Evolutionary conservation across 2,797 vertebrate genomes (phyloP), one percentile per base, ranked within the genome.

Genomic region (Melanogrammus aeglefinus): DNA sequence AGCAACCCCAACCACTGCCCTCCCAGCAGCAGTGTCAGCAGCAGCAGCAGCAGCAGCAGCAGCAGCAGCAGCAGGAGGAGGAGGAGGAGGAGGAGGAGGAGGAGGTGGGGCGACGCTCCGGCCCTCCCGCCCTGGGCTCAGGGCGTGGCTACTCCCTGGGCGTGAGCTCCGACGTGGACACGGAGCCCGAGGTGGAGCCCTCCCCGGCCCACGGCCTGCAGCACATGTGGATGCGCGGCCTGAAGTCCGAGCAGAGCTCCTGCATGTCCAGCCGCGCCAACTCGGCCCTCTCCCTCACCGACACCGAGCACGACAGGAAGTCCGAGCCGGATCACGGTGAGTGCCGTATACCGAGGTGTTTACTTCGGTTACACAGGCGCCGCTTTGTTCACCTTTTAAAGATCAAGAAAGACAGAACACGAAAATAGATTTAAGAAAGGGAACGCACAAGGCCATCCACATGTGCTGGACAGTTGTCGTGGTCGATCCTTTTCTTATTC

Each of bases 231-330:
- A 96, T 98, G 96, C 94, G 95, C 18, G 97, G 97, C 38, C 94
- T 98, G 90, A 98, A 98, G 88, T 99, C 97, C 0, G 96, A 98
- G 83, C 97, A 97, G 84, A 99, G 97, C 86, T 99, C 98, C 77
- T 97, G 97, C 77, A 91, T 99, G 83, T 97, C 97, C 0, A 99
- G 97, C 93, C 95, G 97, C 1, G 97, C 98, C 77, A 99, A 99
- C 90, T 99, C 97, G 0, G 96, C 97, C 0, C 88, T 99, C 81
- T 99, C 98, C 44, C 96, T 99, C 87, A 99, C 97, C 0, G 98
- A 99, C 91, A 99, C 98, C 1, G 98, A 99, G 92, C 97, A 98
- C 24, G 98, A 99, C 91, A 94, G 97, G 92, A 98, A 98, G 90
- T 99, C 97, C 24, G 97, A 99, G 87, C 96, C 95, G 35, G 98